Evolutionary conservation across 2,113 vertebrate genomes (phyloP), one percentile per base, ranked within the genome.

Genomic region (Aspidoscelis tigris): DNA sequence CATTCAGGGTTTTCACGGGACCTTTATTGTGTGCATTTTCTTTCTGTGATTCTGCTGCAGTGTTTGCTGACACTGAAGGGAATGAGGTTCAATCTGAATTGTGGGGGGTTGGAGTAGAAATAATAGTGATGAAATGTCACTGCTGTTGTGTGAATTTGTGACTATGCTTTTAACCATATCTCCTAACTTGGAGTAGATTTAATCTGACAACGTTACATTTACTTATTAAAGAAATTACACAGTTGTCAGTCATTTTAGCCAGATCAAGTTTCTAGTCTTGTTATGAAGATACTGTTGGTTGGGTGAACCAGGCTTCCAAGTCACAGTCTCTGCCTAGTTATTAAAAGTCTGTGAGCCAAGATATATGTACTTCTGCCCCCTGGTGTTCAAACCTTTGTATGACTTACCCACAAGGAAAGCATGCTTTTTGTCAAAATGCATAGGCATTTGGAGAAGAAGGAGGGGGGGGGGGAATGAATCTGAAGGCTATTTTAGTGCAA

Each of bases 361-460:
- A 41, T 70, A 3, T 21, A 24, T 78, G 76, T 14, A n/a, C 44
- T 72, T 74, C 0, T 92, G 95, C 95, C 94, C 92, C 85, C 94
- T 95, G 89, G 88, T 90, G 93, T 75, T 84, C 44, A 20, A 0
- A 26, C 12, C 14, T 16, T 70, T 64, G 3, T 0, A 44, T 68
- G 47, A 3, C 5, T 78, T 0, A 12, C 10, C 58, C 50, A 6
- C 1, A 44, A 20, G 20, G 18, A 24, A 14, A 70, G 2, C n/a
- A 16, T n/a, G 4, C 50, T 50, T 3, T 39, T 53, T 58, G 33
- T 78, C 43, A 81, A 78, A 47, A 20, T 26, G 33, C 39, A 41
- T 33, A 70, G 18, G 41, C 33, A 16, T n/a, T 4, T 16, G 44
- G 74, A 7, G 78, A 55, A 58, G 24, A 22, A 82, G 66, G 43